Evolutionary conservation across 2,113 vertebrate species (phyloP), one percentile per base, ranked within the genome.

Genomic region (Colaptes auratus): DNA sequence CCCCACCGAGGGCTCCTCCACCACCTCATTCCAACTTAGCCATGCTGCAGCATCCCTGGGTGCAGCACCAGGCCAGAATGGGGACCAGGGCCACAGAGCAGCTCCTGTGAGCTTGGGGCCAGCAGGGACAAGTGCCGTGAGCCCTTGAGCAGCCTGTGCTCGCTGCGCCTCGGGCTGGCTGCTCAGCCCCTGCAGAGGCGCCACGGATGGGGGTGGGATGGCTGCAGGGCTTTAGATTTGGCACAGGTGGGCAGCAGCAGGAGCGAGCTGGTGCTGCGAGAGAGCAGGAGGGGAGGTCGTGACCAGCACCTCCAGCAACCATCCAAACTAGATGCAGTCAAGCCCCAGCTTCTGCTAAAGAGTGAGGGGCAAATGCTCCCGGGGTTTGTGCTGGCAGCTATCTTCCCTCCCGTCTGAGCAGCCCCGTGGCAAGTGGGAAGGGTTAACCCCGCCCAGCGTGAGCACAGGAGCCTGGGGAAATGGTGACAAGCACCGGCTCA

Each of bases 171-270:
- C 0, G 3, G 23, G 50, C 17, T 6, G 21, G 50, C 23, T 52
- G 23, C 23, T 52, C 50, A 52, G 7, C 16, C 21, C 15, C 59
- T 9, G 28, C 65, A 3, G 60, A 30, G 35, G 21, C 18, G 79
- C 9, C 48, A 4, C 0, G 1, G 25, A 0, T 11, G 52, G 65
- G 78, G 86, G 28, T 1, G 3, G 82, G 82, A 12, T 9, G 63
- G 42, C 70, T 74, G 65, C 53, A 15, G 66, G 63, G 48, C 65
- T n/a, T 17, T 20, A 52, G 14, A 1, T 8, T 4, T 0, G 4
- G 63, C 35, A 16, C 0, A 0, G 0, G 19, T 24, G 61, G 59
- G 69, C 61, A 73, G 33, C 0, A 0, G 33, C 14, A 16, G 53
- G 50, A 20, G 33, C 0, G 50, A 82, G 35, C 65, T 50, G 52